Evolutionary conservation across 2,888 invertebrate genomes (phyloP).

Genomic region (Dryocosmus kuriphilus): DNA sequence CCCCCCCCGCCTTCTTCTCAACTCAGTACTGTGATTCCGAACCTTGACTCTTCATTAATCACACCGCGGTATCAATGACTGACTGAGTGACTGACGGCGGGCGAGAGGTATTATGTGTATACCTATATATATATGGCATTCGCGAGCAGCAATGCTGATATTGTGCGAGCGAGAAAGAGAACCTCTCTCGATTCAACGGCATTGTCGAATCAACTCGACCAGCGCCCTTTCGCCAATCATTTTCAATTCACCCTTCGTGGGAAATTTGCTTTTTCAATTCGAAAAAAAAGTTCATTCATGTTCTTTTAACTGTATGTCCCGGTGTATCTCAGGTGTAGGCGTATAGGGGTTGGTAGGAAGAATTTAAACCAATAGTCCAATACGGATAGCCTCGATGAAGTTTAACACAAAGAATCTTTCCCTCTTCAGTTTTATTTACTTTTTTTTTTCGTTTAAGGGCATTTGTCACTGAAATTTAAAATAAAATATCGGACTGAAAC

Average conservation of each 20-base stretch:
- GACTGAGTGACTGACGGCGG: conserved; percentile 71
- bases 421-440: no score
- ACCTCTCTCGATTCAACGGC: conserved; percentile 47
- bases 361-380: no score
- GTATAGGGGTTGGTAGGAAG: no score
- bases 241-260: conserved; percentile 49
- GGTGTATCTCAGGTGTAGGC: no score
- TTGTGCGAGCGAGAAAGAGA: conserved; percentile 50
- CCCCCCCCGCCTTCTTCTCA: conserved; percentile 52
- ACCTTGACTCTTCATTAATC: conserved; percentile 78
- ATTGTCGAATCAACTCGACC: conserved; percentile 49
- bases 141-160: conserved; percentile 59
- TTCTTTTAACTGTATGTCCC: no score
- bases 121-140: conserved; percentile 62
- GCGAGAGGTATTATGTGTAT: conserved; percentile 71
- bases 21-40: conserved; percentile 72
- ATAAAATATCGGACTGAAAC: no score
- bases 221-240: conserved; percentile 53
- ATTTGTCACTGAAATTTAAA: no score
- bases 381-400: no score
- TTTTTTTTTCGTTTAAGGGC: no score
- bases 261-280: conserved; percentile 14
- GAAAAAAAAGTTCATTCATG: neutral
- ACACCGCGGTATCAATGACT: conserved; percentile 76
- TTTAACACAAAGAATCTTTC: no score